Evolutionary conservation across 2,113 vertebrate species (phyloP), one percentile per base, ranked within the genome.

Genomic region (Brachyhypopomus gauderio): DNA sequence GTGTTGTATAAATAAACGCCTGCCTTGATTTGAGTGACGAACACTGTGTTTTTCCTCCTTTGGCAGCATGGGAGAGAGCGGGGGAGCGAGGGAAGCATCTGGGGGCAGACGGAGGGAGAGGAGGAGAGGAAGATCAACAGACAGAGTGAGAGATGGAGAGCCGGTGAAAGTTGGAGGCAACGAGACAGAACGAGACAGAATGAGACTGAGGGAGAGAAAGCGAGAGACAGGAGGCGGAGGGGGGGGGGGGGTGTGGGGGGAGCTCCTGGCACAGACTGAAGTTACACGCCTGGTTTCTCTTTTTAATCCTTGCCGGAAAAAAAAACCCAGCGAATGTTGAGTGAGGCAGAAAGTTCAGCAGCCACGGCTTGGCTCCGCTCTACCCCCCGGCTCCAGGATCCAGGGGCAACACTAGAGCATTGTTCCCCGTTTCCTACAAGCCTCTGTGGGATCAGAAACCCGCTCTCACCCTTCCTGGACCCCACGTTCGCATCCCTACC

Each of bases 251-350:
- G 55, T 75, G 75, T 23, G 66, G 71, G 48, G 58, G 80, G 59
- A 56, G 62, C 82, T 85, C 85, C 86, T 88, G 83, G 64, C 82
- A 69, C 80, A 85, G 91, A 89, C 91, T 90, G 88, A 85, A 89
- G 87, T 90, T 90, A 90, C 88, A 82, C 85, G 90, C 86, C 83
- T 82, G 81, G 81, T 84, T 90, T 92, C 91, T 92, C 89, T 83
- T 91, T 89, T 88, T 91, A 93, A 93, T 92, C 92, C 92, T 89
- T 84, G 82, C 90, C 77, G 84, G 90, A 91, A 91, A 87, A 52
- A 52, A 52, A 52, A 92, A 90, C 89, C 85, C 85, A 88, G 71
- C 77, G 85, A 84, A 84, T 84, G 82, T 86, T 83, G 85, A 86
- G 79, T 84, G 77, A 85, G 83, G 84, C 84, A 85, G 74, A 79